Conservation (phyloP, 1,140 invertebrate species). For the Brachystomella parvula region DNA sequence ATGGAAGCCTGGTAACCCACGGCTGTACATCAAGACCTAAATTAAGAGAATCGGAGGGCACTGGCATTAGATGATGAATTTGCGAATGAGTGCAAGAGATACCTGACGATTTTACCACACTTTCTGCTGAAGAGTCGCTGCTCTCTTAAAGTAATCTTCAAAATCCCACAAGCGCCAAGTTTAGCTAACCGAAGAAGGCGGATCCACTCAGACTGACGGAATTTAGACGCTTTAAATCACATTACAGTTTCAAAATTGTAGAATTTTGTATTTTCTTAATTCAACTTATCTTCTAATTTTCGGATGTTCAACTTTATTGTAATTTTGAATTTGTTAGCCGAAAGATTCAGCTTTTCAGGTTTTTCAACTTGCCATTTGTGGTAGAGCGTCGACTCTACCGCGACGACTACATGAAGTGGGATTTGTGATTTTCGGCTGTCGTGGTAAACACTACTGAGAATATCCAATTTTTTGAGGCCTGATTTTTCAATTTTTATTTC, state of each 20-base stretch:
- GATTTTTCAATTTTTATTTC: background rate
- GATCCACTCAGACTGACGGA: too few species aligned
- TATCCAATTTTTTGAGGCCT: background rate
- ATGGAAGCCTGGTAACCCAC: constrained; percentile 30
- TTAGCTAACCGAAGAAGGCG: too few species aligned
- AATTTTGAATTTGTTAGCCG: background rate
- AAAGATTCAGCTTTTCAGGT: background rate
- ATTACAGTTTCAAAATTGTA: too few species aligned
- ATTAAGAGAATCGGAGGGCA: constrained; percentile 22
- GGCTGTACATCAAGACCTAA: constrained; percentile 27
- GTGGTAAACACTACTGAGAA: background rate
- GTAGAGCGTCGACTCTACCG: constrained; percentile 16
- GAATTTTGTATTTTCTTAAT: background rate
- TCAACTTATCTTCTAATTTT: background rate
- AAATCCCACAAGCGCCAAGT: background rate
- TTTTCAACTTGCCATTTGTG: too few species aligned
- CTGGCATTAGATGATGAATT: constrained; percentile 11
- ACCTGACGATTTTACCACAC: constrained; percentile 23
- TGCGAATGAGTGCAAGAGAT: constrained; percentile 17
- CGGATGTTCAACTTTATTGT: background rate
- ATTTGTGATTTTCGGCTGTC: constrained; percentile 26
- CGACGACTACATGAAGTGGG: constrained; percentile 28
- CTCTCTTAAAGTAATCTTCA: constrained; percentile 23
- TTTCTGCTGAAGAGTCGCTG: constrained; percentile 20
- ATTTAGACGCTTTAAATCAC: too few species aligned